Base-by-base conservation (phyloP, 2,797 vertebrate species). In the Ambastaia sidthimunki region DNA sequence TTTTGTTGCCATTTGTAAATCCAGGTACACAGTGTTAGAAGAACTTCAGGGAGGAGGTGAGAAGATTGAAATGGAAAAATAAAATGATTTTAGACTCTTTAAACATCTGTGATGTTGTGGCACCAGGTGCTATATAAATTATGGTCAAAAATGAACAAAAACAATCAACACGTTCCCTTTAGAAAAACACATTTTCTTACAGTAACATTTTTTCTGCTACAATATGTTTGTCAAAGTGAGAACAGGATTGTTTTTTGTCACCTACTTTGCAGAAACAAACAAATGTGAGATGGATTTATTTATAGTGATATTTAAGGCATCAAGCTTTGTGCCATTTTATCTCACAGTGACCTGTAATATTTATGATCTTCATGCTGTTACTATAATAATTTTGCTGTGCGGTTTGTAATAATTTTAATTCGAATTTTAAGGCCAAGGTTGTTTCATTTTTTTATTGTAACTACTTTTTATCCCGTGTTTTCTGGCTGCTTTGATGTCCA, bases 261-360 rank as follows among this genome's bases (percentile, higher is more conserved):
- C 54, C 18, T 34, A 21, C 12, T 15, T 4, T 37, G 66, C n/a
- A 5, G 10, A 48, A 60, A 21, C n/a, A 1, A 28, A 23, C n/a
- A 48, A 19, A 76, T 41, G 63, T 60, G 52, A 48, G 18, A 69
- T 11, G 31, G 65, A 12, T 66, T 77, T 6, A 59, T 77, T 47
- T 57, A 28, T 25, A 37, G 48, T 55, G 73, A 67, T 15, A 19
- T 57, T 76, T 57, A 67, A 76, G 34, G 28, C 25, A 21, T 28
- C 60, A 57, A 57, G 48, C 21, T 67, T 67, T 44, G 1, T 57
- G 10, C n/a, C 3, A 76, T 55, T 76, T 54, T 23, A 25, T 50
- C 47, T 21, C 28, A 41, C 1, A 3, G 13, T n/a, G 25, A 41
- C n/a, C 19, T 67, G 13, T 55, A 47, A 57, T 47, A 47, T 57